Evolutionary conservation across 2,888 invertebrate genomes (phyloP).

Genomic region (Parnassius mnemosyne): DNA sequence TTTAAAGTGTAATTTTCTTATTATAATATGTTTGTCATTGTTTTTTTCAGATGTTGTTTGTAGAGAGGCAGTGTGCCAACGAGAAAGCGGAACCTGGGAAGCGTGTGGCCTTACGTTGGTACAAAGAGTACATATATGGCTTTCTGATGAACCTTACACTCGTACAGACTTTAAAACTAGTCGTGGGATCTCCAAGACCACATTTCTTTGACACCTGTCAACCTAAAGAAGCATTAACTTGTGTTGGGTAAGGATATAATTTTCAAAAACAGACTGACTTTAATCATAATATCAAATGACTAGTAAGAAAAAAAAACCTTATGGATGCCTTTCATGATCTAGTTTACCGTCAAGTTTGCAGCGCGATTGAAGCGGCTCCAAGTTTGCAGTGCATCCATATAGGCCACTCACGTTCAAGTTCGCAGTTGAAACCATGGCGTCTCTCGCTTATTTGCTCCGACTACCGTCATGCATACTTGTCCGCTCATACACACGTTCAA

Average conservation of each 20-base stretch:
- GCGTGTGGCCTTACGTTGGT: slow-evolving; percentile 72
- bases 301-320: no score
- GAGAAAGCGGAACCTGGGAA: slow-evolving; percentile 47
- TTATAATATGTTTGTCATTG: slow-evolving; percentile 34
- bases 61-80: slow-evolving; percentile 47
- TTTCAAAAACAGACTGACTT: not conserved
- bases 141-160: slow-evolving; percentile 79
- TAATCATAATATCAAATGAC: no score
- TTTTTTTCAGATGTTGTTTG: slow-evolving; percentile 61
- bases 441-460: no score
- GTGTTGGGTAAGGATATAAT: slow-evolving; percentile 58
- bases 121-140: slow-evolving; percentile 83
- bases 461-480: no score
- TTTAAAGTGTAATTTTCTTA: no score
- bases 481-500: no score
- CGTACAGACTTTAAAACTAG: slow-evolving; percentile 80
- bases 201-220: slow-evolving; percentile 88
- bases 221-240: slow-evolving; percentile 83
- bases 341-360: no score
- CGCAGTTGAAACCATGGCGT: no score
- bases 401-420: no score
- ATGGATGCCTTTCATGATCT: no score
- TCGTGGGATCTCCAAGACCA: slow-evolving; percentile 86
- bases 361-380: no score
- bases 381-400: no score